Evolutionary conservation across 2,797 vertebrate genomes (phyloP), one percentile per base, ranked within the genome.

Genomic region (Lepidocolaptes lacrymiger): DNA sequence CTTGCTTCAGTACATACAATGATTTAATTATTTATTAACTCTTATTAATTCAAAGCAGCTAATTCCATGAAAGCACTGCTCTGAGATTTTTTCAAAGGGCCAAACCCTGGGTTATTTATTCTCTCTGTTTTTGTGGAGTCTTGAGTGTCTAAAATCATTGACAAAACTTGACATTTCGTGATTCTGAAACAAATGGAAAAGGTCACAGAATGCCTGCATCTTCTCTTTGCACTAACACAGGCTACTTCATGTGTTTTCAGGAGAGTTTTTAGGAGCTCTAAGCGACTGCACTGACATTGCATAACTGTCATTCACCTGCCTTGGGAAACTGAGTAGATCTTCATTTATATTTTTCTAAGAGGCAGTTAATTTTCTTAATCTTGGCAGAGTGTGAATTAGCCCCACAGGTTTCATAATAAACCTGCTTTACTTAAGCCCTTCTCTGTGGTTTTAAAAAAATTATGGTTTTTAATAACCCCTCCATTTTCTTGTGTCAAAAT

Each of bases 1-100:
- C 64, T 96, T 85, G 23, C 77, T 95, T 95, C 93, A 74, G 88
- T 81, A 72, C 80, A 61, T 94, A 74, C 37, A 52, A 49, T 32
- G 63, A 74, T 77, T 96, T 88, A 95, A 95, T 95, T 95, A 94
- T 96, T 95, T 96, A 95, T 95, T 95, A 93, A 76, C 62, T 41
- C 54, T 95, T 92, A 90, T 79, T 96, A 96, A 95, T 95, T 95
- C 83, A 91, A 94, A 94, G 71, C 63, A 77, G 61, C 56, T 96
- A 96, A 96, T 96, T 95, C 77, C 67, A 82, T 74, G 64, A 74
- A 90, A 95, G 75, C 9, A 6, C 67, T 68, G 77, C 74, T 88
- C 77, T 91, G 80, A 95, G n/a, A 22, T 86, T 75, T 68, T 80
- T 85, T 64, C 16, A 13, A 85, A 72, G 79, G 82, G 36, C 41